A percentile compares a stretch with the other conserved stretches of the same genome.
phyloP scores from a whole-genome alignment of 2,797 vertebrate species.

The Sebastes diploproa region DNA sequence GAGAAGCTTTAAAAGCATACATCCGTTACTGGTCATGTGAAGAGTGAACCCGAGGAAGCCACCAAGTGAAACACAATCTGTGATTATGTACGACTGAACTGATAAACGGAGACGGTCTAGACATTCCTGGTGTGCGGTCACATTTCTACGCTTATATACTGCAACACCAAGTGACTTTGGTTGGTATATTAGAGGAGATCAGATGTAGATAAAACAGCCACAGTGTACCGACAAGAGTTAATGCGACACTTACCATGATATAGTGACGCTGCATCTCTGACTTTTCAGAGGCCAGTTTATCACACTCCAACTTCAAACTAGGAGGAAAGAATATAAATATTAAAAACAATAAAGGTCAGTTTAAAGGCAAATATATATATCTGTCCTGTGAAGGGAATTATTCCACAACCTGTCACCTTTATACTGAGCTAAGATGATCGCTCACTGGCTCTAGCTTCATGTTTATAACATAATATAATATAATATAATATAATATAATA shows the following conservation, averaged over 20 bases:
- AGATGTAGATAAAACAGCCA: background rate
- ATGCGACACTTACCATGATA: conserved; percentile 82
- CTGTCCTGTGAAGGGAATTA: background rate
- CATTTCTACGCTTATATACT: background rate
- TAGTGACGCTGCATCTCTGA: conserved; percentile 99
- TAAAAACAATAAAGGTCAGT: background rate
- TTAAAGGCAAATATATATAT: background rate
- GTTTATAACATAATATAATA: too few species aligned
- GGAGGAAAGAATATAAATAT: background rate
- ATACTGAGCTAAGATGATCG: background rate
- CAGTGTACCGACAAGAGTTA: background rate
- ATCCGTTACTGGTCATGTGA: background rate
- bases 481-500: too few species aligned
- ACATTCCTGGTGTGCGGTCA: background rate
- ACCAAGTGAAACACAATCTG: background rate
- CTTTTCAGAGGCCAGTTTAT: conserved; percentile 97
- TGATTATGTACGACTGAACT: background rate
- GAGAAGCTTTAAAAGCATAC: background rate
- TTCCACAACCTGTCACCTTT: background rate
- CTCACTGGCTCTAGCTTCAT: background rate
- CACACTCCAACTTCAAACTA: conserved; percentile 91
- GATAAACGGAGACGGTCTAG: background rate
- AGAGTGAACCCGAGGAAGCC: background rate
- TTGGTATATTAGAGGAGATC: background rate
- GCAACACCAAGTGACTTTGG: background rate